Evolutionary conservation across 2,113 vertebrate species (phyloP), one percentile per base, ranked within the genome.

Genomic region (Mustelus asterias): DNA sequence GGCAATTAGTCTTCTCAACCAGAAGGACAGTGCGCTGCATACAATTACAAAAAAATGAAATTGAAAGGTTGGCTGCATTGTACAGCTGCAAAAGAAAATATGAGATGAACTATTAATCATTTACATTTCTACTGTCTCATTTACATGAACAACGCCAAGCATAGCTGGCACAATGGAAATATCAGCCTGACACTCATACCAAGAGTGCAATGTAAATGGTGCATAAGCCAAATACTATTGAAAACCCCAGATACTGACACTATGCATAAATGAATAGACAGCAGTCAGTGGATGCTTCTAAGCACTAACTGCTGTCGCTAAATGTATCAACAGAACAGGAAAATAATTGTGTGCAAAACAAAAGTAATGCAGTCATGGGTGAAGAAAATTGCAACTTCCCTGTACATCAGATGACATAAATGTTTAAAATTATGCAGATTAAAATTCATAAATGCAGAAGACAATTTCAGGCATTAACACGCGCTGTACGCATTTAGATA

Each of bases 371-470:
- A n/a, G 78, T 92, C 60, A 60, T 58, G 29, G 63, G 89, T n/a
- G 58, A 92, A 92, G 22, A 33, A 63, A 16, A 33, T 92, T 63
- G 58, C 89, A 92, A 33, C 54, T 92, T 63, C 33, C 26, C n/a
- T n/a, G 58, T 6, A 60, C 33, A 18, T 63, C 13, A 33, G 44
- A 89, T 89, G 89, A 37, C 26, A 63, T 29, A 33, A 92, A 63
- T 11, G 18, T 92, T 60, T 92, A 63, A n/a, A 92, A 92, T 92
- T 92, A 92, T 20, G 54, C 4, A 63, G 60, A 92, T 63, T 92
- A n/a, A 92, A 92, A 92, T 63, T 92, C 89, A 92, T 63, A 33
- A 92, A 63, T 63, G 89, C 29, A 63, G 89, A 92, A 63, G 54
- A 92, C 89, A 63, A 63, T 89, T 89, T 89, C 48, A 89, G 48